Evolutionary conservation across 2,797 vertebrate genomes (phyloP), one percentile per base, ranked within the genome.

Genomic region (Telmatherina bonti): DNA sequence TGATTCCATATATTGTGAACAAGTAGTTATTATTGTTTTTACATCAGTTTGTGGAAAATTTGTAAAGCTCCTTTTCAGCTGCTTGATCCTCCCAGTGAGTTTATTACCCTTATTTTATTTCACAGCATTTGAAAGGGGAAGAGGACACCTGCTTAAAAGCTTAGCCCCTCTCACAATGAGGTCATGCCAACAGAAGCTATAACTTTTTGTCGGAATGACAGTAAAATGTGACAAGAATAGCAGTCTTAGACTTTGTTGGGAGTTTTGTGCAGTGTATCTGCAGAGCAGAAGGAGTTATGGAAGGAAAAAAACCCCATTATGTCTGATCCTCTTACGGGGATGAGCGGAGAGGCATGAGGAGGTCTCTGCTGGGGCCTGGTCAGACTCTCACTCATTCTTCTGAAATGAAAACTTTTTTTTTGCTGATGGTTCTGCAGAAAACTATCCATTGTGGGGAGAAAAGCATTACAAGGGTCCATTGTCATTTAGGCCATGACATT

Each of bases 261-360:
- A 86, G 81, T 89, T 87, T 87, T 78, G 59, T 69, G 58, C 66
- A 70, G 79, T 84, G 90, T 85, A 88, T 88, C 77, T 83, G 75
- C 70, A 7, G 62, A 86, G 87, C 86, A 85, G 87, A 88, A 76
- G 79, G 80, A 88, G 74, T 62, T 36, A 49, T 62, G 75, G 86
- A 78, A 80, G 77, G n/a, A n/a, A 82, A 71, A 83, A 90, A 92
- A 91, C 90, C 88, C 88, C 91, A 92, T 92, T 91, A 89, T 30
- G 87, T 89, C 91, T 78, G 72, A 91, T 92, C 91, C 88, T 92
- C 86, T 93, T 91, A 90, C 20, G 66, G 79, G 81, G 83, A 91
- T 87, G 87, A 92, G 85, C 77, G 77, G 73, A 88, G 87, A 87
- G 79, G 83, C 85, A 80, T 54, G 86, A 78, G 75, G 74, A 87